Evolutionary conservation across 2,113 vertebrate genomes (phyloP).

Genomic region (Electrona antarctica): DNA sequence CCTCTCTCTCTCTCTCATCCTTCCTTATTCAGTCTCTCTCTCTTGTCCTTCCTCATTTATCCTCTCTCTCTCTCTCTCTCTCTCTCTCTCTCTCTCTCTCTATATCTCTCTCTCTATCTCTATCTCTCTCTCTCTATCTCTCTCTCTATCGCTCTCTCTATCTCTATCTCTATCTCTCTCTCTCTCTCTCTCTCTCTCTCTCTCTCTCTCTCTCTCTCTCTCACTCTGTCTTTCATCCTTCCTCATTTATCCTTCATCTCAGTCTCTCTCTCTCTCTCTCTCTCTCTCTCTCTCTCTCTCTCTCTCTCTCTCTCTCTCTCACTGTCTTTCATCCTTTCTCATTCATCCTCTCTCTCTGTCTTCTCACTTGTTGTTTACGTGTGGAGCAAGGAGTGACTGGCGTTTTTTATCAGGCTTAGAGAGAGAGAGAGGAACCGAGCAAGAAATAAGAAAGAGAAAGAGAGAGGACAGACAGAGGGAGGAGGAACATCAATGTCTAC

Average conservation of each 20-base stretch:
- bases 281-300: neutral
- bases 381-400: slow-evolving; percentile 63
- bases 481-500: slow-evolving; percentile 54
- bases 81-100: neutral
- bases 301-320: slow-evolving; percentile 4
- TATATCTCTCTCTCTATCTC: neutral
- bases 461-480: slow-evolving; percentile 42
- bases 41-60: neutral
- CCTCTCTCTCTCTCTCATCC: slow-evolving; percentile 54
- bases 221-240: slow-evolving; percentile 5
- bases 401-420: slow-evolving; percentile 63
- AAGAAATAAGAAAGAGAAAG: slow-evolving; percentile 32
- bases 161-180: neutral
- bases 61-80: neutral
- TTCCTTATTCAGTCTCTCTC: slow-evolving; percentile 20
- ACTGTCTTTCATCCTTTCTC: slow-evolving; percentile 24
- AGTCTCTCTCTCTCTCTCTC: neutral
- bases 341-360: slow-evolving; percentile 37
- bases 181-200: neutral
- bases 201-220: neutral
- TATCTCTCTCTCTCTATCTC: slow-evolving; percentile 18
- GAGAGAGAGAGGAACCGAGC: slow-evolving; percentile 53
- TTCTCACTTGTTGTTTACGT: slow-evolving; percentile 72
- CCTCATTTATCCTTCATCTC: neutral
- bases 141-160: neutral